Conservation (phyloP, 2,797 vertebrate genomes). For the Poeciliopsis paucimaculata region DNA sequence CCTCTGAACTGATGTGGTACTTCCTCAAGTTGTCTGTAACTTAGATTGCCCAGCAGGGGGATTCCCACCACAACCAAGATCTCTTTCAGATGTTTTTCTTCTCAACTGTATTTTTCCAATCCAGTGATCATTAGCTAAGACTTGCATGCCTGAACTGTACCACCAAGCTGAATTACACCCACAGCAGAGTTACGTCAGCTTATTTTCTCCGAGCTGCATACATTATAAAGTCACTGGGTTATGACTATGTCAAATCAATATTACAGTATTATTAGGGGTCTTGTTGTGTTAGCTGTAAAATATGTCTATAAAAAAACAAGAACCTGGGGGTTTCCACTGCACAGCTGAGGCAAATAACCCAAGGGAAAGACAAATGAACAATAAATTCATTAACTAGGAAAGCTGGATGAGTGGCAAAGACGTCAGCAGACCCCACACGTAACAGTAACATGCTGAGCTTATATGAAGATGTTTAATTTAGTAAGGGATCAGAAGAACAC, state of each 20-base stretch:
- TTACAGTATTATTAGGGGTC: conserved; percentile 29
- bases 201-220: conserved; percentile 8
- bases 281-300: conserved; percentile 42
- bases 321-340: conserved; percentile 28
- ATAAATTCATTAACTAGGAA: conserved; percentile 23
- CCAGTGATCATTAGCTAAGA: conserved; percentile 17
- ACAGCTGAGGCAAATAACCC: conserved; percentile 9
- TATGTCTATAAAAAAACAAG: conserved; percentile 22
- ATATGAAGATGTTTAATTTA: conserved; percentile 19
- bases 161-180: conserved; percentile 23
- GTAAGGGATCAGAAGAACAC: background rate
- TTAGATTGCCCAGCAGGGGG: conserved; percentile 39
- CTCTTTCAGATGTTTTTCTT: conserved; percentile 17
- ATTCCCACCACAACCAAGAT: conserved; percentile 25
- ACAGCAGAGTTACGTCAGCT: conserved; percentile 29
- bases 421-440: conserved; percentile 14
- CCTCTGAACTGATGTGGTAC: conserved; percentile 32
- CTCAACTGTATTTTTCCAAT: conserved; percentile 20
- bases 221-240: conserved; percentile 28
- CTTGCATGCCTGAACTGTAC: conserved; percentile 17
- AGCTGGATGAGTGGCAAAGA: conserved; percentile 13
- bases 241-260: conserved; percentile 57
- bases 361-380: conserved; percentile 21
- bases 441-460: conserved; percentile 10
- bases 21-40: conserved; percentile 25